These are phyloP conservation scores for Philhelius pedissequus DNA, from an alignment of 2,888 invertebrate species.

Conservation along the genomic window DNA sequence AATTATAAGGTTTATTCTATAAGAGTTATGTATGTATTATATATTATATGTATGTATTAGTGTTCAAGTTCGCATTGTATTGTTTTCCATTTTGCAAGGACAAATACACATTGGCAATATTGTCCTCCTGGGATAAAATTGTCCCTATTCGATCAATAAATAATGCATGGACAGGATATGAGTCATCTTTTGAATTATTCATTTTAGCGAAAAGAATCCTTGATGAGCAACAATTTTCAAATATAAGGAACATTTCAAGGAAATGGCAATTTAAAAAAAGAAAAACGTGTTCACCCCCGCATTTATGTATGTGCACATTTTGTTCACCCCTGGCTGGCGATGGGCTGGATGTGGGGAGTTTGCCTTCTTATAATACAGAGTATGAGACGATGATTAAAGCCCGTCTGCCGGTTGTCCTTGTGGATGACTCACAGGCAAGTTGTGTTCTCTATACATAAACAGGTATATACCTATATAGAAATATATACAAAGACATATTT, in stretches of 20 bases:
- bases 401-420: constrained; percentile 47
- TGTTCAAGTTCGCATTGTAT: constrained; percentile 16
- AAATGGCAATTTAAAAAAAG: constrained; percentile 14
- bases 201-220: constrained; percentile 1
- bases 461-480: background rate
- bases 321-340: constrained; percentile 10
- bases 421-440: constrained; percentile 40
- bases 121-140: background rate
- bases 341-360: background rate
- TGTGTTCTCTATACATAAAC: background rate
- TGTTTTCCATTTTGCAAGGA: background rate
- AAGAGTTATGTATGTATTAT: background rate
- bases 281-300: constrained; percentile 28
- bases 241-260: constrained; percentile 7
- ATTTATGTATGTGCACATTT: background rate
- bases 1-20: background rate
- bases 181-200: constrained; percentile 36
- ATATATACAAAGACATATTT: background rate
- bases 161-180: background rate
- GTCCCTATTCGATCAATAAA: constrained; percentile 19
- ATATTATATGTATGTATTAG: background rate
- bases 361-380: constrained; percentile 7
- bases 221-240: constrained; percentile 51
- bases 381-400: constrained; percentile 50
- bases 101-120: background rate